Percentiles rank a stretch among this genome's conserved stretches.
These are phyloP conservation scores for Cerastis rubricosa DNA, from an alignment of 2,888 invertebrate genomes.

Conservation along the genomic window DNA sequence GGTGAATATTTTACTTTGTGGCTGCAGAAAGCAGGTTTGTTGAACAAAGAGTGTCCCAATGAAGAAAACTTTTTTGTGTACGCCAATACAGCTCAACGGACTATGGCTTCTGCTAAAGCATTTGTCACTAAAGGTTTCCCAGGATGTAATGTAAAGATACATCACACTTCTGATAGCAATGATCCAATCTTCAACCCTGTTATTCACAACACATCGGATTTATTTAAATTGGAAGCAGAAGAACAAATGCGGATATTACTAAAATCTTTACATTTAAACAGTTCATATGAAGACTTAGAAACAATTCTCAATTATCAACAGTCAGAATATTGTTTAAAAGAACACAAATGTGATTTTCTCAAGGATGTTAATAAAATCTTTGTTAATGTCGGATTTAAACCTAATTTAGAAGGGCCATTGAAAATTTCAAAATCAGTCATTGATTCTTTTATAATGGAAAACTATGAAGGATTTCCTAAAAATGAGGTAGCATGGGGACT, in stretches of 20 bases:
- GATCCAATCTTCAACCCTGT: conserved; percentile 83
- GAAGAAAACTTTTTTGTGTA: conserved; percentile 81
- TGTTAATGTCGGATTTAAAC: conserved; percentile 76
- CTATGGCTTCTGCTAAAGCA: conserved; percentile 80
- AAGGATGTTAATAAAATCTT: conserved; percentile 74
- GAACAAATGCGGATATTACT: conserved; percentile 77
- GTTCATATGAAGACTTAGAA: conserved; percentile 75
- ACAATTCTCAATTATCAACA: conserved; percentile 80
- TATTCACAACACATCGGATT: conserved; percentile 78
- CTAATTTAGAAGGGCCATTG: conserved; percentile 81
- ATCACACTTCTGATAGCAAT: conserved; percentile 70
- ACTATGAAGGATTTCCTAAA: conserved; percentile 81
- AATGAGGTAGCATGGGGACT: conserved; percentile 84
- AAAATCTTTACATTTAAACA: conserved; percentile 74
- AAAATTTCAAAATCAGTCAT: conserved; percentile 82
- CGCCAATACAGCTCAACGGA: conserved; percentile 82
- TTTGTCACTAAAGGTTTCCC: conserved; percentile 82
- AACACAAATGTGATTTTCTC: conserved; percentile 78
- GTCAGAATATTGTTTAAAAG: conserved; percentile 77
- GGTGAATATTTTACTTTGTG: conserved; percentile 77
- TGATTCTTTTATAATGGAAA: conserved; percentile 86
- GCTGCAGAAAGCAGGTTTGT: conserved; percentile 74
- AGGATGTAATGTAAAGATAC: conserved; percentile 78
- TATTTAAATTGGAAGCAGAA: conserved; percentile 74
- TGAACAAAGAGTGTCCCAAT: conserved; percentile 73